Base-by-base conservation (phyloP, 2,888 invertebrate species). In the Pachymerium ferrugineum region DNA sequence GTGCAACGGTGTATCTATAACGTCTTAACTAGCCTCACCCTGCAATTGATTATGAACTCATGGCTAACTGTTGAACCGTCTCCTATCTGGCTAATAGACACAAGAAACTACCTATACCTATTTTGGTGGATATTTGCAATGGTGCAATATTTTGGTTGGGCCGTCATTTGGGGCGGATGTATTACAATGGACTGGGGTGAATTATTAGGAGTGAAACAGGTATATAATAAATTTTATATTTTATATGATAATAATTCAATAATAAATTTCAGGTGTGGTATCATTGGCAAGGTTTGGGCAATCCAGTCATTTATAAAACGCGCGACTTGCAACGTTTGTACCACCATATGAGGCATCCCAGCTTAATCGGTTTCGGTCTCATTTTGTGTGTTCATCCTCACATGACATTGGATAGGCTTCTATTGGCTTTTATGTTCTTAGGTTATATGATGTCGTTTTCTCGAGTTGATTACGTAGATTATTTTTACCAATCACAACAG, bases 131-230 rank as follows among this genome's bases (percentile, higher is more conserved):
- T 10, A 0, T 2, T 47, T 16, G 2, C 47, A 6, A 14, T 10
- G 3, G 28, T 72, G 8, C 76, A 76, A 42, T 16, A 10, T 10
- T 10, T 72, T 31, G 70, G 69, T 0, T 76, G 76, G 76, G 12
- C 75, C 1, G 16, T 68, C 10, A 73, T 76, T 6, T 76, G 75
- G 25, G 73, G 74, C 54, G 62, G 75, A 10, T 76, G 73, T 42
- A 68, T 54, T 14, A 72, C 76, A 10, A 75, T 76, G 74, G 76
- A 76, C 28, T 22, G 74, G 0, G 42, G 67, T 16, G 76, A 76
- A 42, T 25, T 76, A 1, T 30, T 76, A 38, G 76, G 76, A 6
- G 35, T 74, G 14, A 76, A 76, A 68, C 76, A 76, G 73, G 76
- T 76, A 29, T 10, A 19, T 74, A 42, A 12, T 29, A 76, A 75